Evolutionary conservation across 2,113 vertebrate genomes (phyloP).

Genomic region (Pavo muticus): DNA sequence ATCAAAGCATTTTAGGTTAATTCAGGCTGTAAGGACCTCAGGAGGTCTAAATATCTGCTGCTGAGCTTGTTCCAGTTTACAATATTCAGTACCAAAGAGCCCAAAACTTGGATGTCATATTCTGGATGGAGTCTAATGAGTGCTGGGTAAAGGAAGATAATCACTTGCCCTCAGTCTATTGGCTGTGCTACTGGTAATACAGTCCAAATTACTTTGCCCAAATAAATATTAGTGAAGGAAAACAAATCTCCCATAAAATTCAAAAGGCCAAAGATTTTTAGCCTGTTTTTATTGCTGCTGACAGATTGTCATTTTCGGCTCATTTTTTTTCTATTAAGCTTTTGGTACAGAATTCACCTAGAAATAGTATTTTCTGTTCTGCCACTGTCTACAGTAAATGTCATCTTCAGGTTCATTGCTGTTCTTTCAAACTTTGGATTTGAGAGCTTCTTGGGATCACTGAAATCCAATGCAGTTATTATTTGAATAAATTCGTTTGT

Average conservation of each 20-base stretch:
- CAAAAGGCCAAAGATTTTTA: constrained; percentile 26
- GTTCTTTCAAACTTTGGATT: constrained; percentile 46
- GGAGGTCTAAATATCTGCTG: neutral
- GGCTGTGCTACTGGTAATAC: neutral
- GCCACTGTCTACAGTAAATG: constrained; percentile 33
- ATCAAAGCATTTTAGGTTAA: neutral
- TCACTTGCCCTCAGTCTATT: neutral
- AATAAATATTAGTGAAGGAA: constrained; percentile 37
- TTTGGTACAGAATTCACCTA: constrained; percentile 35
- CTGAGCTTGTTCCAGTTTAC: neutral
- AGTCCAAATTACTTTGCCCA: neutral
- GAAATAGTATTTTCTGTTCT: constrained; percentile 42
- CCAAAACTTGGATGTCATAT: neutral
- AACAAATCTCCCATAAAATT: neutral
- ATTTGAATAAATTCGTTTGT: constrained; percentile 51
- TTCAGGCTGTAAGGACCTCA: neutral
- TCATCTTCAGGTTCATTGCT: constrained; percentile 27
- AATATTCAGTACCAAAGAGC: neutral
- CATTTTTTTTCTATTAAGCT: neutral
- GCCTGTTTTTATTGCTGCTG: constrained; percentile 47
- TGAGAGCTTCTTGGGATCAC: constrained; percentile 2
- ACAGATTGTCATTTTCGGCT: constrained; percentile 28
- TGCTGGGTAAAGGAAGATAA: neutral
- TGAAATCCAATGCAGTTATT: neutral
- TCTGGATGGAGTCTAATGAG: neutral